Conservation (phyloP, 2,888 invertebrate genomes). For the Sussaba pulchella region DNA sequence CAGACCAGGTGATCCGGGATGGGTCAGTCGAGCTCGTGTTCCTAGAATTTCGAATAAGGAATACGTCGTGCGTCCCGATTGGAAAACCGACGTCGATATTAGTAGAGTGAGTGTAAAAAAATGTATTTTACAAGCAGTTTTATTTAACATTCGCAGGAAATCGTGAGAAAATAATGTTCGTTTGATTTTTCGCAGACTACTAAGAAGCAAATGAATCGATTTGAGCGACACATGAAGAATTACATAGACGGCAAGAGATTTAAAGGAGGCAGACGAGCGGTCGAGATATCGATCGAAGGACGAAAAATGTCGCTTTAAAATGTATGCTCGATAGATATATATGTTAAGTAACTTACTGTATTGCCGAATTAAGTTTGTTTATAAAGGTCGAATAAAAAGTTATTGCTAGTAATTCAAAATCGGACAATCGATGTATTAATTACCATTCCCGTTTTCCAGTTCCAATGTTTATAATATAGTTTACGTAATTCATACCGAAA, state of each 20-base stretch:
- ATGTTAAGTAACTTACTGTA: slow-evolving; percentile 32
- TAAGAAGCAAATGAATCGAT: slow-evolving; percentile 94
- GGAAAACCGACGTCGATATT: slow-evolving; percentile 95
- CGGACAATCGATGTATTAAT: background rate
- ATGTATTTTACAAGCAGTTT: background rate
- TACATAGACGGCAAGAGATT: slow-evolving; percentile 94
- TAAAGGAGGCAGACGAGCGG: slow-evolving; percentile 93
- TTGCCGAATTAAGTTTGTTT: slow-evolving; percentile 56
- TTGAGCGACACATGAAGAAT: slow-evolving; percentile 96
- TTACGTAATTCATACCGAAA: no score
- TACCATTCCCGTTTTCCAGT: background rate
- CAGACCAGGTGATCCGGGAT: slow-evolving; percentile 97
- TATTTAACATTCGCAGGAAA: background rate
- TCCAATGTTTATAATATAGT: background rate
- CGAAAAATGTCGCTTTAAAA: slow-evolving; percentile 96
- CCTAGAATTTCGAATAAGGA: slow-evolving; percentile 98
- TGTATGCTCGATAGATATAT: slow-evolving; percentile 11
- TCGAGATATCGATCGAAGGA: slow-evolving; percentile 98
- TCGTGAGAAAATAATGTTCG: background rate
- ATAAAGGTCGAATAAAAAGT: slow-evolving; percentile 50
- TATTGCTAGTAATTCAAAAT: slow-evolving; percentile 35
- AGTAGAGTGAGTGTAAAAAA: slow-evolving; percentile 85
- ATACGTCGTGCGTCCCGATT: slow-evolving; percentile 97
- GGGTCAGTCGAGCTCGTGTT: slow-evolving; percentile 97
- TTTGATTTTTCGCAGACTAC: slow-evolving; percentile 85